Evolutionary conservation across 2,797 vertebrate species (phyloP).

Genomic region (Lepilemur ruficaudatus): DNA sequence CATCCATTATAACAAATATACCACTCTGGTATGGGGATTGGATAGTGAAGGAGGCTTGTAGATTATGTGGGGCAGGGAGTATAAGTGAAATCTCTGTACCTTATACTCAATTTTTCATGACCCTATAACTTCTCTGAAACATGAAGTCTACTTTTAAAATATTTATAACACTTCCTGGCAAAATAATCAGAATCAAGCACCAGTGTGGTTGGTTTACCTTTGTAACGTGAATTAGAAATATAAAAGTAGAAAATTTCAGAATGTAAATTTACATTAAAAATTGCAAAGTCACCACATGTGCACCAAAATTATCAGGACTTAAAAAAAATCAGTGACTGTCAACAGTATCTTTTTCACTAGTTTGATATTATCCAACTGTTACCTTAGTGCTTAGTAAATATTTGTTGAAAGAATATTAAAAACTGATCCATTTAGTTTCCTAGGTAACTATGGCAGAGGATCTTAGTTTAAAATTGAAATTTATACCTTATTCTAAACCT

Average conservation of each 20-base stretch:
- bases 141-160: not conserved
- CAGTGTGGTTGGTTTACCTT: not conserved
- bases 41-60: not conserved
- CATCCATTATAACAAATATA: not conserved
- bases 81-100: not conserved
- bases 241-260: not conserved
- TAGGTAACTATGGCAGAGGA: not conserved
- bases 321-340: not conserved
- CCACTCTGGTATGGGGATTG: not conserved
- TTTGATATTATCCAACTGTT: not conserved
- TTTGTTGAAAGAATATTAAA: constrained; percentile 8
- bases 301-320: not conserved
- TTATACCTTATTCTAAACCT: not conserved
- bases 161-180: not conserved
- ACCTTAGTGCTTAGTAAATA: not conserved
- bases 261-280: not conserved
- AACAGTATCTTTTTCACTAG: not conserved
- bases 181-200: not conserved
- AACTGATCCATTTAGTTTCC: not conserved
- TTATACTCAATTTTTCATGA: not conserved
- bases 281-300: not conserved
- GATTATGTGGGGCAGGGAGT: not conserved
- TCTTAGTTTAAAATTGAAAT: constrained; percentile 6
- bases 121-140: not conserved
- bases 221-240: not conserved